Percentiles rank a stretch among this genome's conserved stretches.
phyloP scores from a whole-genome alignment of 2,797 vertebrate genomes.

The Saxicola maurus region DNA sequence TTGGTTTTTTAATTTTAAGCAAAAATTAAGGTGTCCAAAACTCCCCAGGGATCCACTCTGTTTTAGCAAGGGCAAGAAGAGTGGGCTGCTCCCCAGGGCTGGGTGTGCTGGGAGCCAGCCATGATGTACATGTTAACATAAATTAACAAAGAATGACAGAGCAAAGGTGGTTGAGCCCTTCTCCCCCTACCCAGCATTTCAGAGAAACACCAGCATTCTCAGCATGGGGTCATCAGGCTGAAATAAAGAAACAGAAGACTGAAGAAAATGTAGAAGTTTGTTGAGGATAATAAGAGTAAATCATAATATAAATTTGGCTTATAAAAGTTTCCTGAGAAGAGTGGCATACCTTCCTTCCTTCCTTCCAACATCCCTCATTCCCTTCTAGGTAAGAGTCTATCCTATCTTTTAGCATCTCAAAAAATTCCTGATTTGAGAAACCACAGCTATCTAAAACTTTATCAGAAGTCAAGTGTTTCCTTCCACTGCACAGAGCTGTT shows the following conservation, averaged over 20 bases:
- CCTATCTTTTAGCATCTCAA: not conserved
- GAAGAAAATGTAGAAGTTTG: not conserved
- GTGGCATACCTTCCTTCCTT: not conserved
- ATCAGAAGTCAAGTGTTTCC: not conserved
- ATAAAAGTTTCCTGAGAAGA: not conserved
- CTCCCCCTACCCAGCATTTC: not conserved
- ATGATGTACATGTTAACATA: no score
- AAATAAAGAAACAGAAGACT: not conserved
- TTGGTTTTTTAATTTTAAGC: not conserved
- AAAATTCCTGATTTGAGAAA: not conserved
- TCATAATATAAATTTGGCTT: not conserved
- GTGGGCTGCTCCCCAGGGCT: rapidly evolving
- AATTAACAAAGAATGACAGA: not conserved
- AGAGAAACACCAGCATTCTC: not conserved
- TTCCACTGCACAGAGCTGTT: not conserved
- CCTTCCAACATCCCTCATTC: not conserved
- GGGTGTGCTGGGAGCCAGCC: not conserved
- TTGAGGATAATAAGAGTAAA: not conserved
- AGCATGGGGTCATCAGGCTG: not conserved
- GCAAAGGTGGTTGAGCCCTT: not conserved
- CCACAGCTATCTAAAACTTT: not conserved
- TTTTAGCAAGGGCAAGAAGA: not conserved
- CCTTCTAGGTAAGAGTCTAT: not conserved
- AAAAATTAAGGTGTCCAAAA: not conserved
- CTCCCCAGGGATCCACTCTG: not conserved